Evolutionary conservation across 2,113 vertebrate genomes (phyloP), one percentile per base, ranked within the genome.

Genomic region (Corydoras sp.): DNA sequence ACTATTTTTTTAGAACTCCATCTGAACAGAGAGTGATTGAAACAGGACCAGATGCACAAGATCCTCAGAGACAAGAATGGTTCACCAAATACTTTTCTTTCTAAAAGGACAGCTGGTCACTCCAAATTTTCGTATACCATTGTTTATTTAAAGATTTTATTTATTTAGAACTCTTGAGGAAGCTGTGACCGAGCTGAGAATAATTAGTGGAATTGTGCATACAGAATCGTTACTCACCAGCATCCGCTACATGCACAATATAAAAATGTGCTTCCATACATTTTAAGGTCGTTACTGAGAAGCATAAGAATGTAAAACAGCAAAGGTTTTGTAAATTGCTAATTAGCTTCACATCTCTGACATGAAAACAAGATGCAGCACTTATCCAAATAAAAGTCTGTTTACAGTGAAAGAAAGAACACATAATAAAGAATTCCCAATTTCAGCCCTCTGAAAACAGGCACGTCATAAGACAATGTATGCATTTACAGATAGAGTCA

Each of bases 31-130:
- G 86, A 58, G 81, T 86, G 58, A 85, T 86, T 69, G 79, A 81
- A 73, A 86, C 91, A 79, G 90, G 84, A 24, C 86, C 80, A 12
- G 89, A 90, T 81, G 93, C 86, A 0, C 91, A 85, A 81, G 85
- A 89, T 62, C 79, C 84, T 65, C 85, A 89, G 13, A 91, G 90
- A 74, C 95, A 96, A 79, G 94, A 99, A 82, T 99, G 95, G 97
- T 97, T 96, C 82, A 98, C 94, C 60, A 98, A 99, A 78, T 98
- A 96, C 82, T 99, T 99, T 85, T 99, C 95, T 73, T 99, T 98
- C 85, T 99, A 82, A 92, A 67, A 18, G 58, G 32, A 63, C 72
- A 72, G 73, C 81, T 53, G 18, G 7, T 18, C 29, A 6, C 3
- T 1, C 31, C 35, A n/a, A 15, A 15, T 14, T 51, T 62, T 62